Evolutionary conservation across 2,797 vertebrate genomes (phyloP).

Genomic region (Clangula hyemalis): DNA sequence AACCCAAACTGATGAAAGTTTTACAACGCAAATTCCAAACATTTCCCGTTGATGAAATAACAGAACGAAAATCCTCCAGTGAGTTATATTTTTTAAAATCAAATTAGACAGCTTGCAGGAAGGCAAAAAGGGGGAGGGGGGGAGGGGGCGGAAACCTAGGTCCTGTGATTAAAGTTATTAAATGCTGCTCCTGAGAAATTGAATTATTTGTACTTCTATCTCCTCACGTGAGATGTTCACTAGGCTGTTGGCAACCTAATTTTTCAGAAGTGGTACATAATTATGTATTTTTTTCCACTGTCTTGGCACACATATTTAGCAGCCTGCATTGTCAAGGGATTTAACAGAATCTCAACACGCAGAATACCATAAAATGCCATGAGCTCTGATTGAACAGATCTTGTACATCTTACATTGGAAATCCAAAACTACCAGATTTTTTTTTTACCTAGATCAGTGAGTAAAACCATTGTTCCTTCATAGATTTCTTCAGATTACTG

Average conservation of each 20-base stretch:
- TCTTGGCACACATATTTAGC: background rate
- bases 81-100: background rate
- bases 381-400: background rate
- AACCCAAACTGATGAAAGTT: constrained; percentile 41
- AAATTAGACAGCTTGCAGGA: background rate
- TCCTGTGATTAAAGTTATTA: background rate
- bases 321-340: background rate
- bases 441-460: background rate
- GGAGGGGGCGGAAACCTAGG: no score
- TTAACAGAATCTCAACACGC: background rate
- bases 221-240: background rate
- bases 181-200: background rate
- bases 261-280: background rate
- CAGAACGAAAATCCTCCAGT: background rate
- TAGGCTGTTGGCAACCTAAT: background rate
- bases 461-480: background rate
- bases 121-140: background rate
- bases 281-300: background rate
- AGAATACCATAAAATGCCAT: background rate
- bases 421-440: background rate
- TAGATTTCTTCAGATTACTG: background rate
- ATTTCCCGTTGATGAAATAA: constrained; percentile 51
- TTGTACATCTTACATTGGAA: background rate
- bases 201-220: background rate
- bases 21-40: constrained; percentile 60